Conservation (phyloP, 2,113 vertebrate genomes). For the Ifrita kowaldi region DNA sequence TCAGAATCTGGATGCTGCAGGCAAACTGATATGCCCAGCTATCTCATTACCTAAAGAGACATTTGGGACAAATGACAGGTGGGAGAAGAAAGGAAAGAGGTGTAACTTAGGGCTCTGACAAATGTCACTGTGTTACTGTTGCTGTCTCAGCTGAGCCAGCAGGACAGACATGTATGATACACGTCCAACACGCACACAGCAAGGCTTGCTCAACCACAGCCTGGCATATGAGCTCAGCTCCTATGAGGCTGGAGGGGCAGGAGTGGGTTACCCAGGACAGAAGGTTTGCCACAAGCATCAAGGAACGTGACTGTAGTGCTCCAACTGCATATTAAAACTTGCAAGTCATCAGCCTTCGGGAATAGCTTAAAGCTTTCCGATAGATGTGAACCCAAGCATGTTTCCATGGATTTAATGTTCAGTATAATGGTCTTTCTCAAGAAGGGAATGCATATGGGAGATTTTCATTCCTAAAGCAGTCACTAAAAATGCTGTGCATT, state of each 20-base stretch:
- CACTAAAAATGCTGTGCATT: background rate
- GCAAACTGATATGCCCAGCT: background rate
- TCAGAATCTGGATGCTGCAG: background rate
- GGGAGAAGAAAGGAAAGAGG: background rate
- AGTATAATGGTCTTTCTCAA: background rate
- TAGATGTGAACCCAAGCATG: background rate
- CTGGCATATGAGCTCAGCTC: background rate
- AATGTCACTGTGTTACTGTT: background rate
- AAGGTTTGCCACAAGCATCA: background rate
- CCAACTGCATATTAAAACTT: background rate
- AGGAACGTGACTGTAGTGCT: background rate
- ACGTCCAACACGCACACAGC: accelerated
- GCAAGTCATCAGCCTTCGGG: background rate
- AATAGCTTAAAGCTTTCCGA: background rate
- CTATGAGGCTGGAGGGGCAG: background rate
- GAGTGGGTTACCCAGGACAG: background rate
- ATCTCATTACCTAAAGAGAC: background rate
- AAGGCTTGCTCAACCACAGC: background rate
- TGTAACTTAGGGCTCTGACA: background rate
- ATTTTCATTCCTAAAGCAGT: background rate
- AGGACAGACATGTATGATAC: accelerated
- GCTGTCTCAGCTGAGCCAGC: background rate
- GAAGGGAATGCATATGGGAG: background rate
- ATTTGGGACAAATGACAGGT: background rate
- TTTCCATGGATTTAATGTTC: background rate